Evolutionary conservation across 2,797 vertebrate genomes (phyloP).

Genomic region (Esox masquinongy): DNA sequence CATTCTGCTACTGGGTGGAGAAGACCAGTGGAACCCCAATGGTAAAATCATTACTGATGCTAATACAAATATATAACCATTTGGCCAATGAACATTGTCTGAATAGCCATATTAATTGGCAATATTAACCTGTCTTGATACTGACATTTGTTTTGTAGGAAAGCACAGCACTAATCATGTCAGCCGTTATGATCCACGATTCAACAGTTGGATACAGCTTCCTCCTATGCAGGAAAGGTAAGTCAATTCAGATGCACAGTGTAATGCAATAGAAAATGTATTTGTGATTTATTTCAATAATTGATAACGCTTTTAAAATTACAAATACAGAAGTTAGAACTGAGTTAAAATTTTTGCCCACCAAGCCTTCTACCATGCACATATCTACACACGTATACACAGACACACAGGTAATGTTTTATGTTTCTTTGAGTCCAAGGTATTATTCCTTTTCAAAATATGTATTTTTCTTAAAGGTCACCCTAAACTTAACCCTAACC

Average conservation of each 20-base stretch:
- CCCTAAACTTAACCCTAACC: no score
- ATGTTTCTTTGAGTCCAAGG: no score
- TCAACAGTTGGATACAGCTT: constrained; percentile 99
- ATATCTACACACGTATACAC: no score
- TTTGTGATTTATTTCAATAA: neutral
- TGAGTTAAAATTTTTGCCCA: no score
- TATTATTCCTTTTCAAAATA: no score
- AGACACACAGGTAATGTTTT: no score
- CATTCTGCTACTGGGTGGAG: constrained; percentile 93
- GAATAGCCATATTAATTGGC: neutral
- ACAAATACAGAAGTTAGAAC: neutral
- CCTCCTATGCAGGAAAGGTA: constrained; percentile 99
- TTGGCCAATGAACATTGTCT: neutral
- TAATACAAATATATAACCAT: neutral
- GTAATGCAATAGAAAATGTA: neutral
- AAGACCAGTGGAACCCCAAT: constrained; percentile 99
- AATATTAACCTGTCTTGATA: neutral
- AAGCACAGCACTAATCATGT: constrained; percentile 99
- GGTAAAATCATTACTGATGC: constrained; percentile 64
- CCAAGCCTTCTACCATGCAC: no score
- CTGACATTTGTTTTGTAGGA: constrained; percentile 71
- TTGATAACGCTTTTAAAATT: neutral
- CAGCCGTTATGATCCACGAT: constrained; percentile 97
- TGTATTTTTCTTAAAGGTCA: no score
- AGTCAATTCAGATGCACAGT: constrained; percentile 30